A percentile compares a stretch with the other conserved stretches of the same genome.
phyloP scores from a whole-genome alignment of 2,113 vertebrate species.

The Elgaria multicarinata region DNA sequence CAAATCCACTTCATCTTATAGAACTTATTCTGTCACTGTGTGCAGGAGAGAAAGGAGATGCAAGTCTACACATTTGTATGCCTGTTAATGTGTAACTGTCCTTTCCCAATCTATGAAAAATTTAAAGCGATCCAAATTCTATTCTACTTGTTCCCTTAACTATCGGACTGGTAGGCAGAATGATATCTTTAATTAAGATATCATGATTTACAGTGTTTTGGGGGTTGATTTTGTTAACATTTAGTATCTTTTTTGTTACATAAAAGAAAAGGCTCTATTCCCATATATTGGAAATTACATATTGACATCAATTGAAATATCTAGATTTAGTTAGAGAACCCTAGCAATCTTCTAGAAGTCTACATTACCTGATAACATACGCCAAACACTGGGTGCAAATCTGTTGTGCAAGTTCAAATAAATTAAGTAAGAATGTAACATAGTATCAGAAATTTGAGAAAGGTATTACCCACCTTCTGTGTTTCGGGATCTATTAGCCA shows the following conservation, averaged over 20 bases:
- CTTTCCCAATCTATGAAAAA: background rate
- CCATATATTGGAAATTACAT: background rate
- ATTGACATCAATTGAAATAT: background rate
- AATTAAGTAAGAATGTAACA: background rate
- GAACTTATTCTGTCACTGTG: background rate
- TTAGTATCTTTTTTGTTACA: background rate
- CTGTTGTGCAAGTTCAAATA: background rate
- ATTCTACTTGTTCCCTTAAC: background rate
- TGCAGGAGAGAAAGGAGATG: too few species aligned
- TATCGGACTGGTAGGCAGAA: background rate
- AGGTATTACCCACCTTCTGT: slow-evolving; percentile 86
- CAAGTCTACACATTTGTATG: background rate
- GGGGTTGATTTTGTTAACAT: background rate
- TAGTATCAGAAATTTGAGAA: background rate
- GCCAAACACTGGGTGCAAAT: background rate
- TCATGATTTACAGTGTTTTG: background rate
- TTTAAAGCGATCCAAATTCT: background rate
- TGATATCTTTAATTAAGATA: too few species aligned
- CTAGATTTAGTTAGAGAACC: background rate
- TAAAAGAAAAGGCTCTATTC: background rate
- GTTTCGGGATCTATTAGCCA: slow-evolving; percentile 99
- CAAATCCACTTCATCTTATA: background rate
- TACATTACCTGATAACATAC: background rate
- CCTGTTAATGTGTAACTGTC: background rate
- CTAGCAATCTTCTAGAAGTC: background rate